Conservation (phyloP, 2,888 invertebrate species). For the Campoletis raptor region DNA sequence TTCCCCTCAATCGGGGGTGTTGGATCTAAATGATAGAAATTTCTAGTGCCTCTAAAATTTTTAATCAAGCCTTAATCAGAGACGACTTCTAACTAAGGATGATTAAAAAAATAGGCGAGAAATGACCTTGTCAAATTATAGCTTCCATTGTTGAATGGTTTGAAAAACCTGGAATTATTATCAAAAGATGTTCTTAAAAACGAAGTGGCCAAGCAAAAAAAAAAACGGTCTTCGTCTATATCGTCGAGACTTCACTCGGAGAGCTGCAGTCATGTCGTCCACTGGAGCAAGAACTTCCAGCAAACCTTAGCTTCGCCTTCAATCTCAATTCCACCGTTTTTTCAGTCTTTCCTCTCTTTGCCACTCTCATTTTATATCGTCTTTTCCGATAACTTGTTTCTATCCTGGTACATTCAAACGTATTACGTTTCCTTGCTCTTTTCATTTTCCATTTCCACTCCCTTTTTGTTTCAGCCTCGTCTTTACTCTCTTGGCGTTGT, state of each 20-base stretch:
- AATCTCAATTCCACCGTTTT: constrained; percentile 51
- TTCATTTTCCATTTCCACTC: constrained; percentile 19
- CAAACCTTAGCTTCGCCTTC: constrained; percentile 33
- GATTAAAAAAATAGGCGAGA: no score
- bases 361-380: constrained; percentile 28
- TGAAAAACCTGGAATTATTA: neutral
- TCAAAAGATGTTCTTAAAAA: constrained; percentile 36
- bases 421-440: constrained; percentile 55
- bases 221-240: constrained; percentile 23
- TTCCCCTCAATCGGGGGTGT: no score
- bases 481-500: constrained; percentile 5
- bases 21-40: no score
- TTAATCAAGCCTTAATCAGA: no score
- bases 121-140: constrained; percentile 11
- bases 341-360: constrained; percentile 6
- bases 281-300: constrained; percentile 57
- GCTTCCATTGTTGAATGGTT: neutral
- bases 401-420: constrained; percentile 33
- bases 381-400: constrained; percentile 56
- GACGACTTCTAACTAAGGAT: no score
- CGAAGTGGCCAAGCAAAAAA: neutral
- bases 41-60: no score
- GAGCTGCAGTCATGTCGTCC: constrained; percentile 53
- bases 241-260: constrained; percentile 38
- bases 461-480: constrained; percentile 41